Base-by-base conservation (phyloP, 2,113 vertebrate genomes). In the Colossoma macropomum region DNA sequence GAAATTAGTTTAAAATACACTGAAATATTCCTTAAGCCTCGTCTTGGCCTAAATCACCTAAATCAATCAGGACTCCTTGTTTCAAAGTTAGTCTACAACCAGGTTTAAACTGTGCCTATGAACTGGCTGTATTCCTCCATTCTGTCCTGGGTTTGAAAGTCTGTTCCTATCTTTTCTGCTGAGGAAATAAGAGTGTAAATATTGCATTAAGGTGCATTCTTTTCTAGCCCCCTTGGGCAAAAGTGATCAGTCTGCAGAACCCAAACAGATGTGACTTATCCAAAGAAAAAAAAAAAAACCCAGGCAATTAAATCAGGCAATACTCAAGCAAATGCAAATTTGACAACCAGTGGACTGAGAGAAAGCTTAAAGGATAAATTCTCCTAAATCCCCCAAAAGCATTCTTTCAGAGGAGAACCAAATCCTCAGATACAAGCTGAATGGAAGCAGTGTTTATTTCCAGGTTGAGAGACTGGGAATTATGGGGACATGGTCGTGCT, bases 271-370 rank as follows among this genome's bases (percentile, higher is more conserved):
- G 23, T 25, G 23, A 38, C 38, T 60, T 73, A 1, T 34, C 23
- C 2, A 52, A 69, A 75, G 27, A 12, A 75, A 21, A 62, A 45
- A 34, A 78, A 68, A 6, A 41, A 10, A 45, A 45, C 10, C n/a
- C n/a, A n/a, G n/a, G n/a, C n/a, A n/a, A 30, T 56, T 50, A 66
- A 45, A 65, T 28, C 32, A 81, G 77, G 16, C 19, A 63, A 15
- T 23, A 45, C 12, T 48, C 17, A 81, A 62, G 75, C 34, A 72
- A 16, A 52, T 45, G 38, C 60, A 82, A 78, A 74, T 82, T 21
- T 34, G 38, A 72, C 16, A 4, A 73, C 16, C 21, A 75, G 59
- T 86, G 30, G 19, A 48, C 45, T 38, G 21, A 56, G 17, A 60
- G n/a, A 60, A 65, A 45, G 19, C 16, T 68, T 76, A 66, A 70